Base-by-base conservation (phyloP, 2,888 invertebrate species). In the Machimus atricapillus region DNA sequence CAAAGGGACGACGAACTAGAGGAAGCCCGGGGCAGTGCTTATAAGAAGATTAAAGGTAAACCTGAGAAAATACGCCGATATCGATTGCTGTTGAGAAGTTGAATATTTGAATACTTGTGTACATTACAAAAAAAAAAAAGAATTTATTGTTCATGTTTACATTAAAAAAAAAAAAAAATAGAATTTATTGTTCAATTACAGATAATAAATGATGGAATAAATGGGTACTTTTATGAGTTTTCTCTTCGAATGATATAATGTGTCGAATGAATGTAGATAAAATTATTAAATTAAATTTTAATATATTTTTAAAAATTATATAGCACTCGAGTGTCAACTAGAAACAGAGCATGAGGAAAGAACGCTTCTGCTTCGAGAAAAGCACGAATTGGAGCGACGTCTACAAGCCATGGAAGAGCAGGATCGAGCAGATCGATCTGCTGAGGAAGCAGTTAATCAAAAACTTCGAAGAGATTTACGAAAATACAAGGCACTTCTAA, bases 301-400 rank as follows among this genome's bases (percentile, higher is more conserved):
- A 66, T 9, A 1, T 40, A 46, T 14, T 79, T 40, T 81, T 66
- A 23, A n/a, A 66, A 37, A 27, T 37, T 58, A 88, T 88, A 88
- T 92, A 96, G 96, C 97, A 87, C 93, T 98, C 90, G 98, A 98
- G 93, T 95, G 96, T 27, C 98, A 98, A 91, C 92, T 98, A 89
- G 98, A 98, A 92, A 97, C 96, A 89, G 98, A 98, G 92, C 98
- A 98, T 91, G 97, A 98, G 88, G 98, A 98, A 92, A 94, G 98
- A 58, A 97, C 98, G 56, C 93, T 96, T 88, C 93, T 98, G 78
- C 93, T 98, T 56, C 95, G 98, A 14, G 98, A 98, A 91, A 97
- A 98, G 88, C 97, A 98, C 91, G 98, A 98, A 90, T 92, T 98
- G 87, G 99, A 99, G 92, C 94, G 98, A 5, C 94, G 98, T 12